Evolutionary conservation across 2,797 vertebrate genomes (phyloP), one percentile per base, ranked within the genome.

Genomic region (Silurus aristotelis): DNA sequence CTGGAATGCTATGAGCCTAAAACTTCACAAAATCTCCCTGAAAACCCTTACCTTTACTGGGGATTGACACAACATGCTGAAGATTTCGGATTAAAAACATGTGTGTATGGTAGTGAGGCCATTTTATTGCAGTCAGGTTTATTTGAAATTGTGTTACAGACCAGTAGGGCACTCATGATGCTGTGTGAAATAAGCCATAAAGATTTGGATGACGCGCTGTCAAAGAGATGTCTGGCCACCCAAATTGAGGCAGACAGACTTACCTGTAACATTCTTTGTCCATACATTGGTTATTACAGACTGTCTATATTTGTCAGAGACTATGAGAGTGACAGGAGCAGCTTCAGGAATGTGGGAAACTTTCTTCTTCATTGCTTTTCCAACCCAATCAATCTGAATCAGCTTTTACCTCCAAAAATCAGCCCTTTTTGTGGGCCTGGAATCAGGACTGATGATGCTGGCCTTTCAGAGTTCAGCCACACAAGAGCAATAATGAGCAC

Each of bases 11-110:
- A 84, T 14, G 66, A 87, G 14, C 80, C 92, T 7, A 83, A 27
- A 0, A 46, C 58, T 0, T 72, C 68, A 20, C 88, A 92, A 31
- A 84, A 90, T 72, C 67, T 92, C 0, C 92, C 93, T 0, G 70
- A 92, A 84, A 95, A 92, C 2, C 91, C 93, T 6, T 94, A 93
- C 67, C 31, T 86, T 46, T 93, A 89, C 84, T 94, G 93, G 91
- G 90, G 91, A 5, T 84, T 94, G 64, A 91, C 92, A 78, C 89
- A 86, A 78, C 91, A 86, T 2, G 43, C 78, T 1, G 86, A 22
- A 82, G 83, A 89, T 38, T 90, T 93, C 56, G 94, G 91, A n/a
- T 68, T 94, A 55, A 66, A 84, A n/a, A 82, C 86, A 5, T 93
- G 88, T 63, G 88, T 78, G 27, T 89, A 83, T 48, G 48, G 85